Conservation (phyloP, 2,888 invertebrate species). For the Xanthorhoe spadicearia region DNA sequence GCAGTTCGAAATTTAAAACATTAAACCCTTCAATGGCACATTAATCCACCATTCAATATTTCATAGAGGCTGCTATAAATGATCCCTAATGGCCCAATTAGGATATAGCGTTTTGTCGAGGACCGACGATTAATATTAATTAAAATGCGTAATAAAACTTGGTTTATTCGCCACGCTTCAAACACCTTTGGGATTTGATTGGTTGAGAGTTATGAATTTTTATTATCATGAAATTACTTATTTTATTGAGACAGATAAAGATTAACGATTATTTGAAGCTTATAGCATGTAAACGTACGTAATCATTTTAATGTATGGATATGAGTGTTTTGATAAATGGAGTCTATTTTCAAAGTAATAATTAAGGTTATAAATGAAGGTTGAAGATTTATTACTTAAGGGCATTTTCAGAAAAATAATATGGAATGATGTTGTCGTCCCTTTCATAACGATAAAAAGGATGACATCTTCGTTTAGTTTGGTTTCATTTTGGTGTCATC, state of each 20-base stretch:
- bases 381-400: no score
- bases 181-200: slow-evolving; percentile 11
- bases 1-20: slow-evolving; percentile 28
- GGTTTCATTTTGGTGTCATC: no score
- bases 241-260: slow-evolving; percentile 3
- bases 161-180: slow-evolving; percentile 4
- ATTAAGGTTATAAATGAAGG: no score
- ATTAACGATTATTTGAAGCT: neutral
- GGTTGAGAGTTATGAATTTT: slow-evolving; percentile 6
- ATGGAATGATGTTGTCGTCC: no score
- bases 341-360: no score
- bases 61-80: slow-evolving; percentile 36
- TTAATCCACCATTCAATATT: slow-evolving; percentile 40
- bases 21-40: slow-evolving; percentile 26
- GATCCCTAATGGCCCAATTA: slow-evolving; percentile 44
- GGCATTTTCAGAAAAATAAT: no score
- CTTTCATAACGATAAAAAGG: no score
- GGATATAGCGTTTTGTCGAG: slow-evolving; percentile 39
- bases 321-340: no score
- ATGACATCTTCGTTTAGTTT: no score
- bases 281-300: no score
- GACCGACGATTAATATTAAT: slow-evolving; percentile 43
- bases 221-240: slow-evolving; percentile 4
- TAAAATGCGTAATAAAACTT: slow-evolving; percentile 38
- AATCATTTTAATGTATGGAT: no score